Conservation (phyloP, 1,140 invertebrate species). For the Pseudomyrmex sp. region DNA sequence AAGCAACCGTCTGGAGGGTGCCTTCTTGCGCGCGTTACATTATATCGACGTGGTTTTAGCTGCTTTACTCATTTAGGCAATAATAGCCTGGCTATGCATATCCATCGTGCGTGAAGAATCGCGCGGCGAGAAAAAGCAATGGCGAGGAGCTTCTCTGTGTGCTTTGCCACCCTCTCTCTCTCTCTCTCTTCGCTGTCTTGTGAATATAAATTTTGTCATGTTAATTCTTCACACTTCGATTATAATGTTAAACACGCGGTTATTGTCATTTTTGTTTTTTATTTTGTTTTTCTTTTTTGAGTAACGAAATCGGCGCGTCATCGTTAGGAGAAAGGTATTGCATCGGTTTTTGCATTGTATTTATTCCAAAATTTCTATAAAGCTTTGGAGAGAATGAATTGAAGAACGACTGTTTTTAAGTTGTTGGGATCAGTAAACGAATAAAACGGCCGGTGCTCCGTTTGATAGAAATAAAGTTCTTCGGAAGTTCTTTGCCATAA, state of each 20-base stretch:
- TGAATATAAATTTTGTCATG: constrained; percentile 23
- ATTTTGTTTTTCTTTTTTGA: not conserved
- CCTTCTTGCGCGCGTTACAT: constrained; percentile 81
- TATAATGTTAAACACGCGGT: constrained; percentile 24
- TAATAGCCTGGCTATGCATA: constrained; percentile 65
- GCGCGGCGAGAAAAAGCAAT: constrained; percentile 52
- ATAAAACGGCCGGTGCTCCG: not conserved
- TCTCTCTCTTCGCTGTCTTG: constrained; percentile 37
- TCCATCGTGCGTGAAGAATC: constrained; percentile 59
- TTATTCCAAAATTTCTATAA: not conserved
- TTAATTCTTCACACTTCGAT: constrained; percentile 28
- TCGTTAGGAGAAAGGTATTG: not conserved
- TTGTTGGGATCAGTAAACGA: not conserved
- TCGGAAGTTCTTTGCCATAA: constrained; percentile 7
- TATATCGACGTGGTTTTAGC: constrained; percentile 81
- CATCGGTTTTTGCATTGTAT: too few species aligned
- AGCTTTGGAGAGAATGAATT: not conserved
- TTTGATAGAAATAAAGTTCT: constrained; percentile 33
- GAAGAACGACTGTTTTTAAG: not conserved
- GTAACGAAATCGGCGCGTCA: not conserved
- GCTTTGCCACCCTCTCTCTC: not conserved
- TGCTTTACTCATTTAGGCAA: constrained; percentile 82
- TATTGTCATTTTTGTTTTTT: not conserved
- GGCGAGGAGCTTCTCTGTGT: constrained; percentile 36
- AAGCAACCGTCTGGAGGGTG: constrained; percentile 81